These are phyloP conservation scores for Corynorhinus townsendii DNA, from an alignment of 2,113 vertebrate species.

Conservation along the genomic window DNA sequence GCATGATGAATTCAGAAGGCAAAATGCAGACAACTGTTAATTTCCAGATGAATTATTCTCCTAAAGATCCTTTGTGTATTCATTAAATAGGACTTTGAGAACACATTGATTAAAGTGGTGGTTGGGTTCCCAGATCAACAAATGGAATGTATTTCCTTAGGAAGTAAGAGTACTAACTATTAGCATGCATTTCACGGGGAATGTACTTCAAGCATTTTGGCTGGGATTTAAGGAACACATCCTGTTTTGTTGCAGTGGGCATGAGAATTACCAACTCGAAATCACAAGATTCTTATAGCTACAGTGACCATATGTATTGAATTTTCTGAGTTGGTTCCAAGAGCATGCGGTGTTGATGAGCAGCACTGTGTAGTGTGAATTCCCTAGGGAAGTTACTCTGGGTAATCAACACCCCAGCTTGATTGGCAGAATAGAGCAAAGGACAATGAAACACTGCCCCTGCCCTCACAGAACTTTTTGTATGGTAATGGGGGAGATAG, in stretches of 20 bases:
- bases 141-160: background rate
- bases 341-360: background rate
- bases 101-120: background rate
- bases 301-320: background rate
- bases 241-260: background rate
- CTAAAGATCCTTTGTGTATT: background rate
- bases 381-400: background rate
- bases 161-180: background rate
- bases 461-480: background rate
- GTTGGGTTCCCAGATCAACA: background rate
- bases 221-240: background rate
- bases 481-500: background rate
- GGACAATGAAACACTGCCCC: background rate
- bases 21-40: background rate
- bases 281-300: background rate
- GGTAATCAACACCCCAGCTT: background rate
- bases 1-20: background rate
- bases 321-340: background rate
- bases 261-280: background rate
- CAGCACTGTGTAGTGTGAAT: background rate
- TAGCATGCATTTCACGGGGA: background rate
- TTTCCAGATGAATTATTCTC: background rate
- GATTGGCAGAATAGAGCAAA: background rate
- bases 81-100: background rate
- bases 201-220: background rate